These are phyloP conservation scores for Melieria picta DNA, from an alignment of 2,888 invertebrate species.

Conservation along the genomic window DNA sequence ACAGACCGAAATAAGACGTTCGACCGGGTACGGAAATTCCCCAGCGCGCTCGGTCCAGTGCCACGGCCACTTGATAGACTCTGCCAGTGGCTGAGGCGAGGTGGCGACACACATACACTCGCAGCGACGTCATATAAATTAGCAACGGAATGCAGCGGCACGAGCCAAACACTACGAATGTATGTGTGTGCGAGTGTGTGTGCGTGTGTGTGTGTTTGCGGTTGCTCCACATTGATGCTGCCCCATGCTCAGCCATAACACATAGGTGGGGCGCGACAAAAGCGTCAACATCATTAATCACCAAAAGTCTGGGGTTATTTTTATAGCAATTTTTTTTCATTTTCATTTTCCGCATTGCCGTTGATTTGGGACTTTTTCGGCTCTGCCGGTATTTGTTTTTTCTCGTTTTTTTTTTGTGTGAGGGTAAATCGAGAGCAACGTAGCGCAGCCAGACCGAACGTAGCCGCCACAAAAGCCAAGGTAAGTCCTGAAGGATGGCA, in stretches of 20 bases:
- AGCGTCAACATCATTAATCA: conserved; percentile 43
- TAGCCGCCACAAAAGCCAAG: neutral
- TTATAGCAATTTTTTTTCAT: too few species aligned
- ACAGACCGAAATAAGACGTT: neutral
- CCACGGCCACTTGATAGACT: neutral
- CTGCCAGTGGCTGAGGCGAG: neutral
- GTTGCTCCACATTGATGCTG: too few species aligned
- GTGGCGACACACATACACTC: neutral
- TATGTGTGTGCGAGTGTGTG: too few species aligned
- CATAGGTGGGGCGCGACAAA: conserved; percentile 1
- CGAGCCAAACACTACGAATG: too few species aligned
- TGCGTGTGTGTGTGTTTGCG: too few species aligned
- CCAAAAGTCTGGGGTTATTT: conserved; percentile 1
- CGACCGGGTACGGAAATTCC: neutral
- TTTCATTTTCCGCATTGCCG: neutral
- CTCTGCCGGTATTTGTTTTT: too few species aligned
- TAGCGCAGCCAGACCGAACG: too few species aligned
- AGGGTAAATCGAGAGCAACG: conserved; percentile 10
- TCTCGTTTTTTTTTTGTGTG: neutral
- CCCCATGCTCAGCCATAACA: neutral
- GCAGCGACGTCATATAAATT: conserved; percentile 3
- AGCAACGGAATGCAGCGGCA: neutral
- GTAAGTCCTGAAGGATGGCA: neutral
- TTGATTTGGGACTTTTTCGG: too few species aligned
- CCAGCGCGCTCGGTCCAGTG: neutral